These are phyloP conservation scores for Saccopteryx leptura DNA, from an alignment of 2,113 vertebrate genomes.

Conservation along the genomic window DNA sequence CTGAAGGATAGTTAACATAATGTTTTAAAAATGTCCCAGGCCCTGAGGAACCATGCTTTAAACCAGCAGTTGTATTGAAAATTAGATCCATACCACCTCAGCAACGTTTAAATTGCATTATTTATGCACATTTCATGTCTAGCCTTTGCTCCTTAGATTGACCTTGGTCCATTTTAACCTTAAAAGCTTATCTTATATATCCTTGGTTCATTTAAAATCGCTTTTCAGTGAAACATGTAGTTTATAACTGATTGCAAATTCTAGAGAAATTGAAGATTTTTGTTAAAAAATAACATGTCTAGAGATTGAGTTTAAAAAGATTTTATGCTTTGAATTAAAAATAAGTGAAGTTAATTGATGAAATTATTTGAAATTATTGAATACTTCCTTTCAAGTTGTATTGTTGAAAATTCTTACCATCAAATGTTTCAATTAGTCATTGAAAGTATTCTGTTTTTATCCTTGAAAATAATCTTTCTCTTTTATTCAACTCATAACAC, in stretches of 20 bases:
- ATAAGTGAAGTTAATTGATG: conserved; percentile 28
- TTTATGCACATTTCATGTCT: neutral
- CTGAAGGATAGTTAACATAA: conserved; percentile 64
- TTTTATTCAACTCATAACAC: neutral
- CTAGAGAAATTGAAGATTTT: conserved; percentile 62
- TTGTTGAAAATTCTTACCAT: neutral
- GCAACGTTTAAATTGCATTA: conserved; percentile 23
- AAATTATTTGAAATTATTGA: conserved; percentile 44
- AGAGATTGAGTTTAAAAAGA: conserved; percentile 30
- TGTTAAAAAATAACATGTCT: conserved; percentile 12
- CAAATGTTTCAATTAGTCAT: neutral
- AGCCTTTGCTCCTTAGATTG: conserved; percentile 52
- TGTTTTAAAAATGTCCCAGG: conserved; percentile 39
- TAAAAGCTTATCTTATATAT: conserved; percentile 65
- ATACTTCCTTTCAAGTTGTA: neutral
- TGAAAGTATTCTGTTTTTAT: neutral
- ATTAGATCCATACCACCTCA: neutral
- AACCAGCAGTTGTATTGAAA: neutral
- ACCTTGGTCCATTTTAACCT: conserved; percentile 58
- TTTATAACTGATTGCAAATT: conserved; percentile 60
- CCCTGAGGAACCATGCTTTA: neutral
- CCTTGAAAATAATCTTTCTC: neutral
- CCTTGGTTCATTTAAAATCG: conserved; percentile 67
- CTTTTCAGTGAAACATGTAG: conserved; percentile 39
- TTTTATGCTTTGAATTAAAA: conserved; percentile 62